These are phyloP conservation scores for Drosophila rufa DNA, from an alignment of 1,140 invertebrate genomes.

Conservation along the genomic window DNA sequence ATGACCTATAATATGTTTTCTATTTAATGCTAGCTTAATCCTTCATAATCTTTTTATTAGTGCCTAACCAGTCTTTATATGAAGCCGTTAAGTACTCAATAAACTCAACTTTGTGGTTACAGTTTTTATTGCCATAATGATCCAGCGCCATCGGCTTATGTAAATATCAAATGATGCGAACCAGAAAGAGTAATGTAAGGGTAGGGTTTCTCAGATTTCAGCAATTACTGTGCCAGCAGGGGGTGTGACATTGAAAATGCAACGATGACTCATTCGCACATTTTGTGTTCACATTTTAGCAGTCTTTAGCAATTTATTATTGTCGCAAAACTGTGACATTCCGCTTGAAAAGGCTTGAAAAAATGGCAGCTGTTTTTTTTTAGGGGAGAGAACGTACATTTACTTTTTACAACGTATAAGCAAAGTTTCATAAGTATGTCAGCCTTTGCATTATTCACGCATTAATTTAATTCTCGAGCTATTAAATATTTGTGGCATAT, in stretches of 20 bases:
- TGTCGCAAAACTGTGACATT: slow-evolving; percentile 6
- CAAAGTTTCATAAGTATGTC: slow-evolving; percentile 3
- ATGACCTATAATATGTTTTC: neutral
- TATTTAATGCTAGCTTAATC: neutral
- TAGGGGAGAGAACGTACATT: neutral
- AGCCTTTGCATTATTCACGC: neutral
- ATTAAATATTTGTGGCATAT: slow-evolving; percentile 43
- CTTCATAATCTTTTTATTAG: too few relatives aligned
- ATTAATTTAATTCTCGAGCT: slow-evolving; percentile 4
- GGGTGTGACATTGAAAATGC: slow-evolving; percentile 22
- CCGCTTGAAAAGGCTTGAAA: slow-evolving; percentile 4
- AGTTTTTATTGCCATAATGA: neutral
- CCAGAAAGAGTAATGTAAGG: neutral
- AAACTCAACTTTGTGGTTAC: neutral
- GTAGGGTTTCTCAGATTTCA: slow-evolving; percentile 6
- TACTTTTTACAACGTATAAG: neutral
- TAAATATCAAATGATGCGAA: neutral
- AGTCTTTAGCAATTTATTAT: neutral
- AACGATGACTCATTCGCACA: slow-evolving; percentile 23
- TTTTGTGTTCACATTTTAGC: slow-evolving; percentile 1
- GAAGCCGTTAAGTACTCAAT: neutral
- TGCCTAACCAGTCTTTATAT: neutral
- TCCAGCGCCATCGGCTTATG: neutral
- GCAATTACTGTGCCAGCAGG: neutral
- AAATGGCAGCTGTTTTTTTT: slow-evolving; percentile 53